Evolutionary conservation across 2,888 invertebrate genomes (phyloP), one percentile per base, ranked within the genome.

Genomic region (Polyommatus iphigenia): DNA sequence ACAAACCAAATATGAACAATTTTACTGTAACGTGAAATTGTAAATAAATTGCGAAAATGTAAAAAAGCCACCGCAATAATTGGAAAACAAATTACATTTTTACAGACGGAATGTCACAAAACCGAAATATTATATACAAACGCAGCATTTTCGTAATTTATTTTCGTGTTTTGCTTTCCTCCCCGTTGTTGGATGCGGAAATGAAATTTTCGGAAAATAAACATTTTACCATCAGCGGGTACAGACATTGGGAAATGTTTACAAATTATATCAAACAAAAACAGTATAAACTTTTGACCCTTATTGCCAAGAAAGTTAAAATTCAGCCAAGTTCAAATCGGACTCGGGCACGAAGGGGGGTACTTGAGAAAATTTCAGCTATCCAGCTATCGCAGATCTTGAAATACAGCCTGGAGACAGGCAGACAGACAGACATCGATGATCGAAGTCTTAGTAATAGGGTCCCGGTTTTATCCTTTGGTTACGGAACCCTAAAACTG

Each of bases 51-150:
- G 54, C 29, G 29, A 15, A 18, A 76, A 54, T 32, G n/a, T 24
- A 76, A 57, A 54, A 76, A 57, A 50, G 57, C 8, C 57, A 76
- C 76, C 50, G 32, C 1, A 29, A 29, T 67, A 67, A 67, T 67
- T 67, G 29, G 67, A 18, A 67, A 67, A 67, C 67, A 67, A 67
- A 67, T 67, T 67, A 32, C 18, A 32, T 18, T 32, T 67, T 29
- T 67, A 67, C 29, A 67, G 67, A 67, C 67, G 29, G 24, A 67
- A 67, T 67, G 67, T 67, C 32, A 67, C 67, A 67, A 32, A 67
- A 29, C 29, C 67, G 67, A 67, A 67, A 67, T 32, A 32, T 67
- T 67, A n/a, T n/a, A n/a, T n/a, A 67, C 67, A 29, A 62, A 29
- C 67, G 15, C 13, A 5, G 29, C 10, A 2, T 29, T 67, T 67